These are phyloP conservation scores for Erethizon dorsatum DNA, from an alignment of 2,797 vertebrate genomes.

Conservation along the genomic window DNA sequence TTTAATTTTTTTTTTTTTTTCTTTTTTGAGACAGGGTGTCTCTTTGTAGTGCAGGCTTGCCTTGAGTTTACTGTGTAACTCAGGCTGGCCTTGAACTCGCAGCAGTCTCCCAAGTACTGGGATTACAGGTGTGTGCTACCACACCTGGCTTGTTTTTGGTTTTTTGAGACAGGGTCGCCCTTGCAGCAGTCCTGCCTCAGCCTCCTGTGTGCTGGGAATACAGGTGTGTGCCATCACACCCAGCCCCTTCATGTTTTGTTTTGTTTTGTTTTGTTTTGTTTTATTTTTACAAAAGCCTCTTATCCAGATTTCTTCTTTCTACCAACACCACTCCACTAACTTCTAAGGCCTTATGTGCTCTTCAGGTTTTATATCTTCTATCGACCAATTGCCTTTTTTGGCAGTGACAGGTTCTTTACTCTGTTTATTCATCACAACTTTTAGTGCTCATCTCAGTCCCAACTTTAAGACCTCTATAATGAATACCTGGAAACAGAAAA, in stretches of 20 bases:
- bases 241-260: neutral
- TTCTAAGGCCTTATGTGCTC: neutral
- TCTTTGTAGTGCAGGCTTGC: neutral
- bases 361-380: slow-evolving; percentile 52
- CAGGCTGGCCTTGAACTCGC: too few relatives aligned
- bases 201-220: neutral
- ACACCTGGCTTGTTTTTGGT: neutral
- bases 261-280: neutral
- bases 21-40: neutral
- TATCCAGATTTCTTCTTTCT: slow-evolving; percentile 23
- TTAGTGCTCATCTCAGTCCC: neutral
- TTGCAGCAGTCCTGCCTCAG: neutral
- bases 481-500: slow-evolving; percentile 63
- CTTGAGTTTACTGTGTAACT: neutral
- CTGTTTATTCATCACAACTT: slow-evolving; percentile 55
- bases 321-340: neutral
- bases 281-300: slow-evolving; percentile 20
- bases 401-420: neutral
- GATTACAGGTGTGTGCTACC: neutral
- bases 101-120: neutral
- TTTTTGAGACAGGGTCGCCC: neutral
- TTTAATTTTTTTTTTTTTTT: too few relatives aligned
- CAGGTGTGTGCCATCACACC: neutral
- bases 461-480: slow-evolving; percentile 42
- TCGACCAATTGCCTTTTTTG: slow-evolving; percentile 69